Conservation (phyloP, 1,140 invertebrate species). For the Cyclina sinensis region DNA sequence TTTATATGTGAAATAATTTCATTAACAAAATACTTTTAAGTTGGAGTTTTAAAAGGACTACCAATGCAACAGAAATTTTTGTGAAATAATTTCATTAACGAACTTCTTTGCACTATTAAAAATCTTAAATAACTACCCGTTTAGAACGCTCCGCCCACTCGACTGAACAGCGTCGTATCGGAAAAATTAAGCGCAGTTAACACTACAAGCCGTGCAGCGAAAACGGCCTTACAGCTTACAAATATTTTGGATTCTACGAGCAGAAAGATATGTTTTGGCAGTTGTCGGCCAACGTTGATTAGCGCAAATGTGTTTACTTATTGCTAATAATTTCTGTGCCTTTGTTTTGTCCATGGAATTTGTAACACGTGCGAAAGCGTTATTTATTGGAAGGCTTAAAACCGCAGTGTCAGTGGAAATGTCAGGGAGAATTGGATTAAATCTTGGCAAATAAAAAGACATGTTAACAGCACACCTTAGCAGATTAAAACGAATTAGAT, state of each 20-base stretch:
- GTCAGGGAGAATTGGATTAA: neutral
- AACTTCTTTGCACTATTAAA: neutral
- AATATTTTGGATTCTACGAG: constrained; percentile 24
- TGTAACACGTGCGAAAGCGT: neutral
- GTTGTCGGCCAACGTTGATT: constrained; percentile 40
- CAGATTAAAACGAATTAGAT: constrained; percentile 31
- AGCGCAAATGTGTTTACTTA: constrained; percentile 41
- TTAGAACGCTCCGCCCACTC: constrained; percentile 13
- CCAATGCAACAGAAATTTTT: too few relatives aligned
- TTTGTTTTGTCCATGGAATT: constrained; percentile 40
- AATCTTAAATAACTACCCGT: constrained; percentile 33
- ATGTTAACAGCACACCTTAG: constrained; percentile 11
- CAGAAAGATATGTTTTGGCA: constrained; percentile 45
- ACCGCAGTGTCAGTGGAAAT: neutral
- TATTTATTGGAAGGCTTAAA: neutral
- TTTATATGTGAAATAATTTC: too few relatives aligned
- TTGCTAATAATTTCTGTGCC: constrained; percentile 24
- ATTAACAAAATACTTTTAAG: too few relatives aligned
- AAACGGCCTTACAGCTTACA: constrained; percentile 1
- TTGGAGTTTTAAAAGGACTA: too few relatives aligned
- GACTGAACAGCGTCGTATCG: constrained; percentile 26
- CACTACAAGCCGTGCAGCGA: neutral
- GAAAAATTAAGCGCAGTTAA: constrained; percentile 1
- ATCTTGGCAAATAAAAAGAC: neutral
- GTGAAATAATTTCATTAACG: constrained; percentile 12